Percentiles rank a stretch among this genome's conserved stretches.
These are phyloP conservation scores for Rhynchotus rufescens DNA, from an alignment of 2,797 vertebrate genomes.

Conservation along the genomic window DNA sequence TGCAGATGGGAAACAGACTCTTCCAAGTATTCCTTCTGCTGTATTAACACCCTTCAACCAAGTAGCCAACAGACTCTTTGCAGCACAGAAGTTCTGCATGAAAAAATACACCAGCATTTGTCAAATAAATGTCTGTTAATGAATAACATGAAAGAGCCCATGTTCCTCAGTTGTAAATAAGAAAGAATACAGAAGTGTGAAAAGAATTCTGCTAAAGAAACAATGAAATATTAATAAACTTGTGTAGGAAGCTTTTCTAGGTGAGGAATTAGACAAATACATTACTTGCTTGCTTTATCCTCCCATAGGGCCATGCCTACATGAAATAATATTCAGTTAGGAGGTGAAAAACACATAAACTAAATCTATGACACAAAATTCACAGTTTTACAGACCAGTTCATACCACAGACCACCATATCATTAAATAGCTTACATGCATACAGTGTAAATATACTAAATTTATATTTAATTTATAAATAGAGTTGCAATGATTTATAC, in stretches of 20 bases:
- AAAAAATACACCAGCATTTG: slow-evolving; percentile 39
- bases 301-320: neutral
- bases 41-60: slow-evolving; percentile 27
- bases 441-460: too few species aligned
- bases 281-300: neutral
- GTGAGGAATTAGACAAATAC: slow-evolving; percentile 35
- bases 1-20: slow-evolving; percentile 11
- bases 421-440: neutral
- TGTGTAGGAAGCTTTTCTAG: slow-evolving; percentile 33
- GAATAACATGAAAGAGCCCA: slow-evolving; percentile 39
- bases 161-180: slow-evolving; percentile 50
- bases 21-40: slow-evolving; percentile 4
- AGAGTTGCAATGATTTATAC: neutral
- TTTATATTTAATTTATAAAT: neutral
- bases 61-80: slow-evolving; percentile 5
- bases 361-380: neutral
- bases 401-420: neutral
- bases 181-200: slow-evolving; percentile 51
- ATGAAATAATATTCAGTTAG: neutral
- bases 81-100: slow-evolving; percentile 34
- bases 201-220: slow-evolving; percentile 48
- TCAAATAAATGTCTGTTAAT: slow-evolving; percentile 56
- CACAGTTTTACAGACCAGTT: neutral
- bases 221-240: slow-evolving; percentile 65
- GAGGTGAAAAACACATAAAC: neutral